These are phyloP conservation scores for Knipowitschia caucasica DNA, from an alignment of 2,797 vertebrate genomes.

Conservation along the genomic window DNA sequence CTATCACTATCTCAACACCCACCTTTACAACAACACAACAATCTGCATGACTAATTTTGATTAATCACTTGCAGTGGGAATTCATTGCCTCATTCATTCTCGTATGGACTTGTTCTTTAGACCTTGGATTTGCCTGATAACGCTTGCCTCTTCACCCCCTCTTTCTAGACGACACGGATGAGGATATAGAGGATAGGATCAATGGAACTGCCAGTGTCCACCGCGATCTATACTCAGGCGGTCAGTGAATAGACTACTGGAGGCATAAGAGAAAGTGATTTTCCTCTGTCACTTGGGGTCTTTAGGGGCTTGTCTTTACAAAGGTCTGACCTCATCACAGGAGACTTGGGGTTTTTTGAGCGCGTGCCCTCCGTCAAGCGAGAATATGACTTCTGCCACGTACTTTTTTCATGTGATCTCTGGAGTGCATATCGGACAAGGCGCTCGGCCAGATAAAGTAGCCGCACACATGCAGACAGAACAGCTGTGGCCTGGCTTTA, in stretches of 20 bases:
- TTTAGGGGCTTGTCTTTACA: conserved; percentile 34
- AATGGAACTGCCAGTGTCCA: conserved; percentile 29
- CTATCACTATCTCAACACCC: neutral
- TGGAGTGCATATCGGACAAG: conserved; percentile 31
- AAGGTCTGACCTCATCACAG: conserved; percentile 44
- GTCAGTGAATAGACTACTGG: conserved; percentile 18
- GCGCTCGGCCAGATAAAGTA: conserved; percentile 52
- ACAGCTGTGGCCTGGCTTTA: conserved; percentile 56
- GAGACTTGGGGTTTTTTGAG: conserved; percentile 21
- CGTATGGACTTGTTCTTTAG: conserved; percentile 9
- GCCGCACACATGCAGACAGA: conserved; percentile 22
- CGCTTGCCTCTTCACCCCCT: conserved; percentile 5
- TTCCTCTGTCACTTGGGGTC: conserved; percentile 30
- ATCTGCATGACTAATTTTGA: conserved; percentile 7
- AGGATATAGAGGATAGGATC: conserved; percentile 26
- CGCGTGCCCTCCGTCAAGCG: conserved; percentile 20
- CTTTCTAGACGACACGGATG: conserved; percentile 12
- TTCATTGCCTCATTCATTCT: conserved; percentile 12
- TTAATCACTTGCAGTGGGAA: neutral
- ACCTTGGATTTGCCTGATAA: conserved; percentile 10
- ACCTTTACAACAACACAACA: neutral
- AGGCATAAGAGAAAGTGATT: conserved; percentile 46
- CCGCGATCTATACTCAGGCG: conserved; percentile 38
- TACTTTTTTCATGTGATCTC: conserved; percentile 9
- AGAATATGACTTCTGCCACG: conserved; percentile 10